Evolutionary conservation across 2,888 invertebrate genomes (phyloP).

Genomic region (Pegoplata infirma): DNA sequence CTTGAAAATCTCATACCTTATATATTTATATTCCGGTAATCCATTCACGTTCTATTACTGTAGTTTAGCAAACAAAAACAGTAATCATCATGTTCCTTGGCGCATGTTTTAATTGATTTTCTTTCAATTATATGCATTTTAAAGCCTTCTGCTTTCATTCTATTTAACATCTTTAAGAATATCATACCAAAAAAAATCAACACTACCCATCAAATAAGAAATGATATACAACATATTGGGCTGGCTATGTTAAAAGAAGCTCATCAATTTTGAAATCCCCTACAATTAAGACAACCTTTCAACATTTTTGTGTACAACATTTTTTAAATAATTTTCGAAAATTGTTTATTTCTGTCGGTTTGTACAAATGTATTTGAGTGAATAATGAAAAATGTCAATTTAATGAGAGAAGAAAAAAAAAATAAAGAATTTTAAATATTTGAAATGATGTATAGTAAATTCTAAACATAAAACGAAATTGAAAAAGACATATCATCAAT

Average conservation of each 20-base stretch:
- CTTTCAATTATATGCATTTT: too few relatives aligned
- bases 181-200: conserved; percentile 9
- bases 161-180: not conserved
- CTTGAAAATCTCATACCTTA: too few relatives aligned
- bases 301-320: conserved; percentile 64
- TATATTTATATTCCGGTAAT: too few relatives aligned
- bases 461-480: conserved; percentile 2
- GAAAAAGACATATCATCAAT: too few relatives aligned
- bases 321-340: conserved; percentile 58
- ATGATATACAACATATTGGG: conserved; percentile 51
- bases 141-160: not conserved
- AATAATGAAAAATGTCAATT: conserved; percentile 58
- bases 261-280: conserved; percentile 61
- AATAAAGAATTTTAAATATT: conserved; percentile 36
- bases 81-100: too few relatives aligned
- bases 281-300: conserved; percentile 63
- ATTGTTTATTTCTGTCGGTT: conserved; percentile 38
- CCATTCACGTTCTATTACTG: too few relatives aligned
- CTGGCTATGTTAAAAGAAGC: conserved; percentile 43
- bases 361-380: conserved; percentile 35
- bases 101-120: too few relatives aligned
- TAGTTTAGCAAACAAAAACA: too few relatives aligned
- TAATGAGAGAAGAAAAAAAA: conserved; percentile 31
- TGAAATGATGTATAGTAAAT: conserved; percentile 18
- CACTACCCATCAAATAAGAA: conserved; percentile 21